phyloP scores from a whole-genome alignment of 2,797 vertebrate genomes.

The Uromys caudimaculatus region DNA sequence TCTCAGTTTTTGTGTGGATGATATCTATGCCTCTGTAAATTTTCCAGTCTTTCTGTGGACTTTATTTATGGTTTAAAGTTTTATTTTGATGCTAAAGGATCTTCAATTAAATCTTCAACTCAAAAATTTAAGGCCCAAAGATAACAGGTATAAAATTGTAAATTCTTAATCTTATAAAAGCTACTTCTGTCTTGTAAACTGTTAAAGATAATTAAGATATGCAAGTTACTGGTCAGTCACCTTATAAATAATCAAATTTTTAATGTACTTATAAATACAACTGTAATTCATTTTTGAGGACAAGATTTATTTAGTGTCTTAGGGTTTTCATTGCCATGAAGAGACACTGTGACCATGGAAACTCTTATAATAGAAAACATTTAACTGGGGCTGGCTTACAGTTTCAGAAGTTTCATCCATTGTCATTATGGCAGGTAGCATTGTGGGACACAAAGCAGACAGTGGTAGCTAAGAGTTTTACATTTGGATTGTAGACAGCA shows the following conservation, averaged over 20 bases:
- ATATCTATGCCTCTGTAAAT: background rate
- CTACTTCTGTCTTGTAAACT: background rate
- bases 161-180: background rate
- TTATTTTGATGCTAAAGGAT: background rate
- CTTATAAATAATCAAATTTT: background rate
- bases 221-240: background rate
- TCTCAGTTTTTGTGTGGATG: background rate
- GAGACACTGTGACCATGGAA: background rate
- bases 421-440: background rate
- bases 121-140: background rate
- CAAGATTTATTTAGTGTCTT: background rate
- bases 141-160: background rate
- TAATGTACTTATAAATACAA: background rate
- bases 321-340: background rate
- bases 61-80: background rate
- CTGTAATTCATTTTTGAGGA: background rate
- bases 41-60: background rate
- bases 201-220: background rate
- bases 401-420: background rate
- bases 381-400: background rate
- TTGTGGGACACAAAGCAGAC: background rate
- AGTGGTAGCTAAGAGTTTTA: background rate
- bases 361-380: background rate
- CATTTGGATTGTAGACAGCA: background rate
- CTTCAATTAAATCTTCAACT: background rate